Conservation (phyloP, 2,113 vertebrate species). For the Sinocyclocheilus grahami region DNA sequence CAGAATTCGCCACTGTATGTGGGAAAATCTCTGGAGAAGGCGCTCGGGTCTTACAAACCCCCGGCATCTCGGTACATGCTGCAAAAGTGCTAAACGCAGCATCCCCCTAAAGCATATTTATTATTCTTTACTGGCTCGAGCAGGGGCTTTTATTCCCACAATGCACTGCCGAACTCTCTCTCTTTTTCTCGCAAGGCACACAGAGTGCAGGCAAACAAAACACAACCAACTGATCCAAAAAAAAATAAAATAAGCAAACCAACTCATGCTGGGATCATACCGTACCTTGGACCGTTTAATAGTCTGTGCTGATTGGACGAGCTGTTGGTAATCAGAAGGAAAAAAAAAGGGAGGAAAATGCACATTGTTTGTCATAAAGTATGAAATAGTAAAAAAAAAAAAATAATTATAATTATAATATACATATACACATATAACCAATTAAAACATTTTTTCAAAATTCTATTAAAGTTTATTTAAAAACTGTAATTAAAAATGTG, state of each 20-base stretch:
- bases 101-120: not conserved
- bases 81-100: constrained; percentile 31
- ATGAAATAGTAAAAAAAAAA: not conserved
- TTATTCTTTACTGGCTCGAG: not conserved
- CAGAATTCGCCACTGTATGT: constrained; percentile 4
- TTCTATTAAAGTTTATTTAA: too few relatives aligned
- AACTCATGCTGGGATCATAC: constrained; percentile 20
- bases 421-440: too few relatives aligned
- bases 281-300: constrained; percentile 40
- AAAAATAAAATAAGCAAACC: too few relatives aligned
- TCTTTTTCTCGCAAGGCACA: constrained; percentile 26
- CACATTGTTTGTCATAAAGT: not conserved
- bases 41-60: constrained; percentile 56
- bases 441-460: too few relatives aligned
- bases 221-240: not conserved
- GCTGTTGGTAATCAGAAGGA: not conserved
- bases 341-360: not conserved
- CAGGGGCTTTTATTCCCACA: constrained; percentile 31
- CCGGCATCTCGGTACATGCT: constrained; percentile 61
- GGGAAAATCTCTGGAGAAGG: constrained; percentile 19
- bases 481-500: constrained; percentile 12
- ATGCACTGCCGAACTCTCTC: constrained; percentile 18
- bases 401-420: too few relatives aligned
- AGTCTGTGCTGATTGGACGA: constrained; percentile 32
- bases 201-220: constrained; percentile 23